Conservation (phyloP, 2,797 vertebrate genomes). For the Sciurus carolinensis region DNA sequence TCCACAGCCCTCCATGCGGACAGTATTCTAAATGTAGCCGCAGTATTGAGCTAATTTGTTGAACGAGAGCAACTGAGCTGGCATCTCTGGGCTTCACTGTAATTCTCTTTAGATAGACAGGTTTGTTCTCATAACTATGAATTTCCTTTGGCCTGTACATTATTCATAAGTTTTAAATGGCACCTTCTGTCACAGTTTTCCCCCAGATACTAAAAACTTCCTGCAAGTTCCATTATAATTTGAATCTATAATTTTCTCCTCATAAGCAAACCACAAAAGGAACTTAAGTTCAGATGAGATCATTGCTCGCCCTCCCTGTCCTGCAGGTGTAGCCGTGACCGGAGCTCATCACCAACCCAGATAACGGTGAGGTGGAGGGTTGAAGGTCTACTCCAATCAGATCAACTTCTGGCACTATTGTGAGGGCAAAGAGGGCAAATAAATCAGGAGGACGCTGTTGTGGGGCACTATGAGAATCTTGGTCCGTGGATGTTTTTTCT, state of each 20-base stretch:
- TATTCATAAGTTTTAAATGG: slow-evolving; percentile 78
- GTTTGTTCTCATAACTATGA: slow-evolving; percentile 69
- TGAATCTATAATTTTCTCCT: slow-evolving; percentile 65
- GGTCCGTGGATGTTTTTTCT: neutral
- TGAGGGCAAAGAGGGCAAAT: neutral
- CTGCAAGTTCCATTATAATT: slow-evolving; percentile 71
- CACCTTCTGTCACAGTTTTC: slow-evolving; percentile 73
- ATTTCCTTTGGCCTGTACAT: slow-evolving; percentile 67
- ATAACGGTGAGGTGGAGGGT: neutral
- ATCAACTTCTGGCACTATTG: neutral
- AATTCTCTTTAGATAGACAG: slow-evolving; percentile 67
- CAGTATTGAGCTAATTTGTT: slow-evolving; percentile 35
- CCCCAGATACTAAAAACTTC: slow-evolving; percentile 73
- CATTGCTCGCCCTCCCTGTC: neutral
- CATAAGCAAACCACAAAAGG: slow-evolving; percentile 63
- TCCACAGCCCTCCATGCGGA: slow-evolving; percentile 4
- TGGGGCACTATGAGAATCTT: neutral
- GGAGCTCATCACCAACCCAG: neutral
- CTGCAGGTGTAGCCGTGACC: neutral
- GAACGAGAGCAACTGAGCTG: slow-evolving; percentile 56
- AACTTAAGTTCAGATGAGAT: slow-evolving; percentile 57
- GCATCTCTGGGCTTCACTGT: slow-evolving; percentile 26
- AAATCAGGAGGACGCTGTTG: neutral
- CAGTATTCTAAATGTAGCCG: slow-evolving; percentile 66
- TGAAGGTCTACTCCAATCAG: neutral